Conservation (phyloP, 2,888 invertebrate species). For the Watsonalla cultraria region DNA sequence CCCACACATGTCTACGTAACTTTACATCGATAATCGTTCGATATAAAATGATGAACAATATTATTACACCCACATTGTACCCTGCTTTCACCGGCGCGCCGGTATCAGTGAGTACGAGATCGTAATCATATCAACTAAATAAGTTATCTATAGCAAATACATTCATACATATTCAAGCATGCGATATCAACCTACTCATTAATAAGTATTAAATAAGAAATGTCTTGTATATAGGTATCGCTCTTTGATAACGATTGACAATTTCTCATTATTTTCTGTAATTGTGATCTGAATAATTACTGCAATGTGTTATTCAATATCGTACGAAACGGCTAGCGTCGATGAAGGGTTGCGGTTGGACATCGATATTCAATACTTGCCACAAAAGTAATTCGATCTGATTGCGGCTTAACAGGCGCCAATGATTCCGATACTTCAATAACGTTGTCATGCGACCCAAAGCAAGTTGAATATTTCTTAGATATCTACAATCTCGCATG, state of each 20-base stretch:
- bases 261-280: slow-evolving; percentile 13
- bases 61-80: background rate
- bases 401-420: slow-evolving; percentile 49
- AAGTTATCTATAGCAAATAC: slow-evolving; percentile 43
- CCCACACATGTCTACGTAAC: slow-evolving; percentile 21
- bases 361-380: slow-evolving; percentile 49
- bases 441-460: slow-evolving; percentile 9
- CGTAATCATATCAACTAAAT: slow-evolving; percentile 41
- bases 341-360: slow-evolving; percentile 32
- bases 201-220: slow-evolving; percentile 4
- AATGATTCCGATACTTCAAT: slow-evolving; percentile 1
- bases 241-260: too few species aligned
- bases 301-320: slow-evolving; percentile 3
- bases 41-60: background rate
- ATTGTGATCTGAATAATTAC: slow-evolving; percentile 8
- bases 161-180: slow-evolving; percentile 36
- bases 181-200: slow-evolving; percentile 25
- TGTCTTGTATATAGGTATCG: too few species aligned
- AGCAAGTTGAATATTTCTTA: slow-evolving; percentile 1
- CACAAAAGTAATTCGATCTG: slow-evolving; percentile 53
- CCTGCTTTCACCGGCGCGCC: slow-evolving; percentile 5
- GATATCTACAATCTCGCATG: slow-evolving; percentile 3
- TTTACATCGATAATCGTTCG: slow-evolving; percentile 14
- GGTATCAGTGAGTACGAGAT: slow-evolving; percentile 24
- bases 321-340: slow-evolving; percentile 7